These are phyloP conservation scores for Camponotus floridanus DNA, from an alignment of 1,140 invertebrate genomes.

Conservation along the genomic window DNA sequence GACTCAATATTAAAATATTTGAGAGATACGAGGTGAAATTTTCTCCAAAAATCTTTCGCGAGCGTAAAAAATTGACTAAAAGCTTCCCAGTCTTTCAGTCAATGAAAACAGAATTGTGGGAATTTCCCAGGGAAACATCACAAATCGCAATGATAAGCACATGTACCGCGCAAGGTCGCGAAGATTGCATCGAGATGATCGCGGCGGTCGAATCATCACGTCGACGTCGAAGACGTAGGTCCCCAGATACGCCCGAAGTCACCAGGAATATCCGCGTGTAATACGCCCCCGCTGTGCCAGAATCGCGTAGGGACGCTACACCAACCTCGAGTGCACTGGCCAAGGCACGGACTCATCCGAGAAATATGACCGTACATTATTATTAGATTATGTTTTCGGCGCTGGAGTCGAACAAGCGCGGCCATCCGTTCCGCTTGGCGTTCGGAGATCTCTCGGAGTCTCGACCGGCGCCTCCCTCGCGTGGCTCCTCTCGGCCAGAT, in stretches of 20 bases:
- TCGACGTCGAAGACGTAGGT: slow-evolving; percentile 30
- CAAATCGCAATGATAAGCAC: neutral
- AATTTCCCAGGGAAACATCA: too few species aligned
- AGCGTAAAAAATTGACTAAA: neutral
- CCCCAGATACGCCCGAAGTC: slow-evolving; percentile 67
- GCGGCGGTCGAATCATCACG: slow-evolving; percentile 33
- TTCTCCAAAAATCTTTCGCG: neutral
- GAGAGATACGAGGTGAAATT: too few species aligned
- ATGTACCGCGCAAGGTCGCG: slow-evolving; percentile 61
- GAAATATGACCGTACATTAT: slow-evolving; percentile 80
- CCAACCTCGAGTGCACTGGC: slow-evolving; percentile 72
- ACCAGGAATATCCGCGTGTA: slow-evolving; percentile 73
- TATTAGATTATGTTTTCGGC: slow-evolving; percentile 78
- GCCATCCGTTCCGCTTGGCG: slow-evolving; percentile 21
- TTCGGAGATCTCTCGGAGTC: neutral
- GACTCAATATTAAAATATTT: too few species aligned
- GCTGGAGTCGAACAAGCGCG: slow-evolving; percentile 51
- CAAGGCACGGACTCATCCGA: slow-evolving; percentile 72
- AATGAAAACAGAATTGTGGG: neutral
- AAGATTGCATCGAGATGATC: slow-evolving; percentile 58
- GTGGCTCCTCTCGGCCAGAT: slow-evolving; percentile 11
- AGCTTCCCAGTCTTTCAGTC: neutral
- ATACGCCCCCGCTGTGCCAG: slow-evolving; percentile 67
- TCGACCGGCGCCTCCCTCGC: slow-evolving; percentile 19
- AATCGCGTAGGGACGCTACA: slow-evolving; percentile 68